These are phyloP conservation scores for Ormyrus nitidulus DNA, from an alignment of 2,888 invertebrate species.

Conservation along the genomic window DNA sequence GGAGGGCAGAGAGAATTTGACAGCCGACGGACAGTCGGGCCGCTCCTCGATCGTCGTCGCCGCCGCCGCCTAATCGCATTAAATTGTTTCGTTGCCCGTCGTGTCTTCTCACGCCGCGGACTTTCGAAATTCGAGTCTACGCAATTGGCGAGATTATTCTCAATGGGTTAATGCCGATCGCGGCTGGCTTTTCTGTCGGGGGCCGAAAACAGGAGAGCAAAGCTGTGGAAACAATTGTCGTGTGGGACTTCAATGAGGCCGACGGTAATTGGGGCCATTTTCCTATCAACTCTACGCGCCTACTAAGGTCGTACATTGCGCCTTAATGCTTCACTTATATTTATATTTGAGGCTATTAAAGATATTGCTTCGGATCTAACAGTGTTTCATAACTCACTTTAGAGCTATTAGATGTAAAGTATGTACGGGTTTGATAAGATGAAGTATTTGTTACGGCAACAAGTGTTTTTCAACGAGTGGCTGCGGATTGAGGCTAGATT, in stretches of 20 bases:
- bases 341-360: neutral
- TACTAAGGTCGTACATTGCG: constrained; percentile 18
- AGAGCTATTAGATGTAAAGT: no score
- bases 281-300: constrained; percentile 27
- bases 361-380: neutral
- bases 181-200: neutral
- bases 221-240: constrained; percentile 13
- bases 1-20: constrained; percentile 61
- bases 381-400: neutral
- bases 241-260: constrained; percentile 20
- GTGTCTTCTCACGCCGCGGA: constrained; percentile 31
- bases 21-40: constrained; percentile 63
- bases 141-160: neutral
- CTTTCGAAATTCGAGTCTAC: constrained; percentile 16
- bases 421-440: no score
- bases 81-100: constrained; percentile 62
- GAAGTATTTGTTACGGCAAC: no score
- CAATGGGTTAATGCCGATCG: neutral
- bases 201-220: neutral
- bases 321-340: neutral
- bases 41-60: constrained; percentile 50
- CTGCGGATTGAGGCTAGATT: no score
- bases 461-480: no score
- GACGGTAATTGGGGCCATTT: constrained; percentile 32
- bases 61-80: constrained; percentile 60